Base-by-base conservation (phyloP, 2,888 invertebrate genomes). In the Ormyrus labotus region DNA sequence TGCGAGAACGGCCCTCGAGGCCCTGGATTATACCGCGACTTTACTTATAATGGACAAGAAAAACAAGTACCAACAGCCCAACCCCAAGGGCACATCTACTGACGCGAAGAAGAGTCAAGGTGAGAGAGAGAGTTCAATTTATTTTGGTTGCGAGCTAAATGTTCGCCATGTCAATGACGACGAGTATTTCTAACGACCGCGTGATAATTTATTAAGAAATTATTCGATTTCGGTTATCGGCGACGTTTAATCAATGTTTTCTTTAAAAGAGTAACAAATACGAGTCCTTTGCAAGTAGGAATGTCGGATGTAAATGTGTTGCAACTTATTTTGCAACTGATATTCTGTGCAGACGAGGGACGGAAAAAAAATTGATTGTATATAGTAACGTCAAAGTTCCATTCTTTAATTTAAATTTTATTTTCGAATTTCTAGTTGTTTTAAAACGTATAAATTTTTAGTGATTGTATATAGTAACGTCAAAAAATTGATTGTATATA, bases 61-160 rank as follows among this genome's bases (percentile, higher is more conserved):
- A 92, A 92, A 93, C 90, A 93, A 93, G 90, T 93, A 92, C 91
- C 94, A 93, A 91, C 94, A 94, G 92, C 92, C 93, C 92, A 94
- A 94, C 91, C 91, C 94, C 92, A 96, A 95, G 93, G 94, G 93
- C 89, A 91, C 92, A 85, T 92, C 93, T 92, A 92, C 93, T 95
- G 96, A 96, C 91, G 92, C 93, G 87, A 96, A 95, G 90, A 95
- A 95, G 91, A 92, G 89, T 90, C 93, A 94, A 93, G 95, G 95
- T 95, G 90, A 90, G 57, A 48, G 53, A 34, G 19, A 19, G 19
- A 19, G 19, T 19, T 19, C 19, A 19, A 34, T 34, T 34, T 34
- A 34, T 13, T 48, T 7, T 69, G 13, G 9, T 7, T 10, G 5
- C 6, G 11, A 8, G 13, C 34, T 34, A 34, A 34, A n/a, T 51